Evolutionary conservation across 2,113 vertebrate genomes (phyloP), one percentile per base, ranked within the genome.

Genomic region (Lophius piscatorius): DNA sequence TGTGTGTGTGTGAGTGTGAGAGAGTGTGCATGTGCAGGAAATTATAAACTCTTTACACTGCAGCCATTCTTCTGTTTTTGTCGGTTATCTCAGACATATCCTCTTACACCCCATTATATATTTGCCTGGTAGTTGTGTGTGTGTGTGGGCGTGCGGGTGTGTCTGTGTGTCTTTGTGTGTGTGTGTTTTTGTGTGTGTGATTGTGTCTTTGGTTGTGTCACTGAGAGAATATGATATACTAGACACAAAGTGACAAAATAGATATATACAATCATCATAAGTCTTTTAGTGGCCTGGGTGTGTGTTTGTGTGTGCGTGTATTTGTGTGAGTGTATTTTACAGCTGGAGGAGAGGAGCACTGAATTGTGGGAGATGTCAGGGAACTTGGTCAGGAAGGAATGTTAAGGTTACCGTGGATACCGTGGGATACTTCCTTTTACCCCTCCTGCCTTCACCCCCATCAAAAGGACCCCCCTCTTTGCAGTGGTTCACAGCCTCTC

Each of bases 371-470:
- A 88, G 82, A 83, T 88, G 85, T 89, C 86, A 87, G 70, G 73
- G 80, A 81, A 80, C 92, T 91, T 54, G 82, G 78, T 70, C 68
- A 84, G 70, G 87, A 81, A 82, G 85, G 90, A 90, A 90, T 90
- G 88, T 74, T 72, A 88, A 86, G 88, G 88, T 90, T 90, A 87
- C 88, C 76, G 78, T 90, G 80, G 87, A 90, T 90, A 91, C 87
- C 89, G 89, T 91, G 88, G 88, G 89, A 90, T 86, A 89, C 87
- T 91, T 91, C 90, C 90, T 91, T 85, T 88, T 31, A 12, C 28
- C 35, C 78, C 66, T 57, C 41, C 26, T 24, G 3, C 41, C 18
- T 2, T 16, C 34, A 22, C 39, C 6, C 33, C 6, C 33, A 34
- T 13, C 29, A 31, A 8, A 8, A 31, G 29, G 3, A 10, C 10